Base-by-base conservation (phyloP, 1,140 invertebrate species). In the Drosophila ironensis region DNA sequence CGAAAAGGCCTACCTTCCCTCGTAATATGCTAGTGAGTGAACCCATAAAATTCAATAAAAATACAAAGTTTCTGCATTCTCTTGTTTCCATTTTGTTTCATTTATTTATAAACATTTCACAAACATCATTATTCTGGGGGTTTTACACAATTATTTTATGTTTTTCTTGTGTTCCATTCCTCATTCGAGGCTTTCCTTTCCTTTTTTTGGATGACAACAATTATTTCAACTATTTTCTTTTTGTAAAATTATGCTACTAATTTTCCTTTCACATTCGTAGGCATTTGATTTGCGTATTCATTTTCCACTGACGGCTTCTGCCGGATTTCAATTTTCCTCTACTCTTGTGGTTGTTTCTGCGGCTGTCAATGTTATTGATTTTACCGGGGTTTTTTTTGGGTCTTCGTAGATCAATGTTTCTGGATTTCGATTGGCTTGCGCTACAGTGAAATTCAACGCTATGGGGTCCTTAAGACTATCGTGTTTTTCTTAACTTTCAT, bases 31-130 rank as follows among this genome's bases (percentile, higher is more conserved):
- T n/a, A n/a, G n/a, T n/a, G n/a, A n/a, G n/a, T n/a, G n/a, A n/a
- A n/a, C n/a, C n/a, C n/a, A n/a, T 11, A 48, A 11, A 4, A 4
- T 9, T 3, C 11, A 19, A n/a, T 38, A 9, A 50, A 57, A 54
- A 30, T 27, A 51, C 50, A 14, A 16, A 33, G 38, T 45, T 57
- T 24, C 25, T 40, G 4, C 60, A 67, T 51, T 54, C 37, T 41
- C 66, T 66, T 63, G 54, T 42, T 56, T 72, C n/a, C 41, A 40
- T 76, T 61, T 74, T 59, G 30, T 40, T 67, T 67, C 41, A 24
- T 77, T 82, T 81, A 77, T 69, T 80, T 86, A 86, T 86, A 86
- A 86, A 86, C 80, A 86, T 86, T 86, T 87, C 81, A 87, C 80
- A 87, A 80, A 86, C 67, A 87, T 80, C 81, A 63, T 51, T 41